These are phyloP conservation scores for Odontophorus gujanensis DNA, from an alignment of 2,113 vertebrate genomes.

Conservation along the genomic window DNA sequence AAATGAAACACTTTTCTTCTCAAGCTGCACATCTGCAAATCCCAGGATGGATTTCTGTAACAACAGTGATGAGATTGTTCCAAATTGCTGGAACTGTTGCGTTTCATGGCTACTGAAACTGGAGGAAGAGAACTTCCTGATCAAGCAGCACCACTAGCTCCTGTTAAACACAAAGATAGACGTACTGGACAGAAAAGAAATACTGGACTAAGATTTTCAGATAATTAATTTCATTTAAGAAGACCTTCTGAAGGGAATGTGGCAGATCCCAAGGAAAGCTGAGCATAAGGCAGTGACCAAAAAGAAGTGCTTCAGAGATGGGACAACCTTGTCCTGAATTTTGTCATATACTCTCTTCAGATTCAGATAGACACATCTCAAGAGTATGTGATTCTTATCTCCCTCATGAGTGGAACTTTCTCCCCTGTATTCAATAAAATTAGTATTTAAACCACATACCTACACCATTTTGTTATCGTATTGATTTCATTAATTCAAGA, in stretches of 20 bases:
- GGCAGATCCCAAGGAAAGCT: background rate
- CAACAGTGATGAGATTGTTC: background rate
- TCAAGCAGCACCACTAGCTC: background rate
- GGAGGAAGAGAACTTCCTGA: background rate
- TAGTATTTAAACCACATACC: background rate
- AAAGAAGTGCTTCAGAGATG: background rate
- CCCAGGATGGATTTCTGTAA: background rate
- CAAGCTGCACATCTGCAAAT: background rate
- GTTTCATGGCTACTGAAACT: background rate
- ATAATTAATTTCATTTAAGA: background rate
- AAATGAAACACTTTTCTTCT: background rate
- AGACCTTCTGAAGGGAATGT: background rate
- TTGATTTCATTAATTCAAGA: background rate
- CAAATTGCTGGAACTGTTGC: background rate
- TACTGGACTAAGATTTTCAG: background rate
- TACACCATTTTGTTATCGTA: background rate
- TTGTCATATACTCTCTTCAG: background rate
- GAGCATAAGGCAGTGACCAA: background rate
- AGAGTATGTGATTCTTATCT: background rate
- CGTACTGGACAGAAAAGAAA: background rate
- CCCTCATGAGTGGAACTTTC: background rate
- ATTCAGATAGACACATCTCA: background rate
- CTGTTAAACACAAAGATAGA: background rate
- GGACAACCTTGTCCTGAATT: background rate
- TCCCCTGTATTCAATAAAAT: background rate